Evolutionary conservation across 92 coral and sea anemone species (phyloP).

Genomic region (Micromussa lordhowensis): DNA sequence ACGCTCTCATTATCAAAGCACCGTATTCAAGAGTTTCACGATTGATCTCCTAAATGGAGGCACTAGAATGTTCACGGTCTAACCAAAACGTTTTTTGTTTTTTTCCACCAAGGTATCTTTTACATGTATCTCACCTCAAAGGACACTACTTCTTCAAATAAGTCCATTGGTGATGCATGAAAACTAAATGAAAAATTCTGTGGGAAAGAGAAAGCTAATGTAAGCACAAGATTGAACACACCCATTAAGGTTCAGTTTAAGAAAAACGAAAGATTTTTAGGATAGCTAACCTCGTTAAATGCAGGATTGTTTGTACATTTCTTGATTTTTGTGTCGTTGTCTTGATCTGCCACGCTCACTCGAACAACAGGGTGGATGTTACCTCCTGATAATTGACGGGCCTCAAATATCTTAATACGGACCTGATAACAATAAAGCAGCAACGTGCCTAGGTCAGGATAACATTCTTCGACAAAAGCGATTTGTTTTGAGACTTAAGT

Average conservation of each 20-base stretch:
- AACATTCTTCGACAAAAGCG: no score
- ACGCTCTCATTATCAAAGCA: no score
- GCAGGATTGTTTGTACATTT: slow-evolving; percentile 87
- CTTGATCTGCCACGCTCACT: slow-evolving; percentile 86
- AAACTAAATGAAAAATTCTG: slow-evolving; percentile 90
- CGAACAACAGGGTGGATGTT: slow-evolving; percentile 87
- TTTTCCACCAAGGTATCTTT: background rate
- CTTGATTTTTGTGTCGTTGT: slow-evolving; percentile 73
- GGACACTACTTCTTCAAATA: slow-evolving; percentile 82
- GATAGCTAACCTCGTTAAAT: slow-evolving; percentile 74
- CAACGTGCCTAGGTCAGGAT: background rate
- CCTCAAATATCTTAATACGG: slow-evolving; percentile 85
- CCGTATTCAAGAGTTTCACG: background rate
- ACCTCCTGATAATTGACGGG: slow-evolving; percentile 85
- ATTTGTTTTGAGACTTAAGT: no score
- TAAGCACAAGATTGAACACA: background rate
- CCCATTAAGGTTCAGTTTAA: background rate
- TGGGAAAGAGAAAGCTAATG: background rate
- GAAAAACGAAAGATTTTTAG: background rate
- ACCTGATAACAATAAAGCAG: slow-evolving; percentile 53
- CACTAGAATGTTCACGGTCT: background rate
- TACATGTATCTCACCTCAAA: slow-evolving; percentile 79
- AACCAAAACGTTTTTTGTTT: background rate
- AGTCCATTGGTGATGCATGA: slow-evolving; percentile 88
- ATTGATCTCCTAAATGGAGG: background rate